Conservation (phyloP, 2,113 vertebrate genomes). For the Rousettus leschenaultii region DNA sequence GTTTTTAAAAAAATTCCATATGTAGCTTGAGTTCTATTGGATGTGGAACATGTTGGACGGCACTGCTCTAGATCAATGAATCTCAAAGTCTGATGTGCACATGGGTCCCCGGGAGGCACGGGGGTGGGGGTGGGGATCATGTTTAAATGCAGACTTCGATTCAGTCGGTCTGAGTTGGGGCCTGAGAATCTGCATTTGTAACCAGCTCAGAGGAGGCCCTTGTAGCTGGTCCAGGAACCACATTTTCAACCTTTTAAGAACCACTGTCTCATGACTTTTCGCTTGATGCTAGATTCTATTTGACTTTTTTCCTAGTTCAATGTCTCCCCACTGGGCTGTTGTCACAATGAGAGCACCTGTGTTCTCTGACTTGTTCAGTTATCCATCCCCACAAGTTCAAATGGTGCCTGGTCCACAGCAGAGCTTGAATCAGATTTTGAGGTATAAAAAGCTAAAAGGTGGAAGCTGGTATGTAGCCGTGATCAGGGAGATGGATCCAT, state of each 20-base stretch:
- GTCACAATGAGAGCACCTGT: background rate
- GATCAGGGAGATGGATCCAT: background rate
- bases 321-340: background rate
- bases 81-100: background rate
- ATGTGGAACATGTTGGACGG: background rate
- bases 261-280: no score
- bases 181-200: background rate
- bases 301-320: background rate
- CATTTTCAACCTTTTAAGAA: background rate
- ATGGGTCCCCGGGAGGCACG: rapidly evolving
- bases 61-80: background rate
- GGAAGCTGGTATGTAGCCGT: background rate
- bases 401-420: background rate
- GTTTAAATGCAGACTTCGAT: background rate
- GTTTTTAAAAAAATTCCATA: background rate
- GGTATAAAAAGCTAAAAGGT: background rate
- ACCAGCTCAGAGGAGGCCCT: background rate
- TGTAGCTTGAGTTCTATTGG: background rate
- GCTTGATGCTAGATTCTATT: background rate
- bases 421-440: background rate
- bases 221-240: background rate
- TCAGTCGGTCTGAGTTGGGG: no score
- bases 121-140: background rate
- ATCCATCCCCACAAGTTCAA: background rate
- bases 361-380: background rate